Base-by-base conservation (phyloP, 2,797 vertebrate species). In the Schizopygopsis pylzovi region DNA sequence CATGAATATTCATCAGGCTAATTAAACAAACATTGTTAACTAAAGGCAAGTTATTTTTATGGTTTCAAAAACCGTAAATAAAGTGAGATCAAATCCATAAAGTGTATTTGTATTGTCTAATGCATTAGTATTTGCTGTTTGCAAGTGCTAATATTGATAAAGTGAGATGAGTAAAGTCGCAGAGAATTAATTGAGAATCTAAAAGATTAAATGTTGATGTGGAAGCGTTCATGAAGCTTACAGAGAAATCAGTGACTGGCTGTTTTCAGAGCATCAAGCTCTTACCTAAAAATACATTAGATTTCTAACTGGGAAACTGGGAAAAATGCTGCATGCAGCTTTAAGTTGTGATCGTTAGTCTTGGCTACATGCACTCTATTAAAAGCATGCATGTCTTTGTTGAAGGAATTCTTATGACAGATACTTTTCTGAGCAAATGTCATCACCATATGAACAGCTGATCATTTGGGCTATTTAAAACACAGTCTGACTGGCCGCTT, bases 391-490 rank as follows among this genome's bases (percentile, higher is more conserved):
- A 18, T 81, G 28, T 71, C 71, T 63, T 20, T 78, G 72, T 79
- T 82, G 39, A 76, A 56, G 82, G 61, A 81, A 84, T 84, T 84
- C 78, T 77, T 56, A 41, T 59, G 78, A 39, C 71, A 18, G 77
- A 81, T 79, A 79, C 84, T 84, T 77, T 72, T 80, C 47, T 84
- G 45, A 82, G 83, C 71, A 65, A 85, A 81, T 56, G 37, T 12
- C 28, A 41, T 56, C 73, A 45, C 54, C 80, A 37, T 61, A 47
- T 3, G 71, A 79, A 88, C 87, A 90, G 83, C 86, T 89, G 85
- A 88, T 82, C 41, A 87, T 89, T 71, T 82, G 11, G 65, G 83
- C 82, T 88, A 81, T 89, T 89, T 89, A 79, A 85, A 78, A 78
- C 86, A 61, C 82, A 63, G 63, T 54, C 18, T 45, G 41, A 52